Evolutionary conservation across 1,140 invertebrate species (phyloP), one percentile per base, ranked within the genome.

Genomic region (Penaeus vannamei): DNA sequence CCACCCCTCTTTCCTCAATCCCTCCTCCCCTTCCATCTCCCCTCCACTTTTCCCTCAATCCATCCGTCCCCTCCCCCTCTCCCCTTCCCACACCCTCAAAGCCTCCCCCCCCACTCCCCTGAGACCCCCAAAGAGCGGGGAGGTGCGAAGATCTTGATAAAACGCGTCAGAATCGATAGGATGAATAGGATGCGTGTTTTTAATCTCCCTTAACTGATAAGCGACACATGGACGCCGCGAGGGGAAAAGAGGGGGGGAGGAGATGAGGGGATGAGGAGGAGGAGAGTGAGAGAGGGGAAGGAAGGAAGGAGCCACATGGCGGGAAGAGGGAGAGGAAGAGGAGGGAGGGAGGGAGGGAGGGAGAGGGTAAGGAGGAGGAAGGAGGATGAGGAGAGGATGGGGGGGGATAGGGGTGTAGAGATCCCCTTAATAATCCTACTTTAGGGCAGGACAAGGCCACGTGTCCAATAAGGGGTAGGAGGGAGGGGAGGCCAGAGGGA

Each of bases 111-210:
- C 36, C 26, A 14, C 72, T 36, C 72, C 72, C 42, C 29, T 8
- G 72, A 29, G 66, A 20, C 22, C 5, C 29, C 29, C 7, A 36
- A 76, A 29, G 84, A 76, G 86, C 46, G 53, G 62, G 81, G 64
- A 88, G 84, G 86, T 88, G 86, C 84, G 86, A 87, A 88, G 69
- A 88, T 88, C 86, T 88, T 88, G 86, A 88, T 88, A 88, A 88
- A 88, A 88, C 81, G 86, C 81, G 86, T 76, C 64, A 87, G 61
- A 77, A 84, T 88, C 86, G 81, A 88, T 88, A 77, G 14, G 66
- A 84, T 84, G 86, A 88, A 84, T 62, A 83, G 86, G 86, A 84
- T 84, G 86, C 32, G 32, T 66, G 42, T 36, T 64, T 76, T 84
- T 88, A 83, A 88, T 88, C 86, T 81, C 36, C 46, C 86, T 83